Evolutionary conservation across 2,888 invertebrate species (phyloP), one percentile per base, ranked within the genome.

Genomic region (Oscheius sp.): DNA sequence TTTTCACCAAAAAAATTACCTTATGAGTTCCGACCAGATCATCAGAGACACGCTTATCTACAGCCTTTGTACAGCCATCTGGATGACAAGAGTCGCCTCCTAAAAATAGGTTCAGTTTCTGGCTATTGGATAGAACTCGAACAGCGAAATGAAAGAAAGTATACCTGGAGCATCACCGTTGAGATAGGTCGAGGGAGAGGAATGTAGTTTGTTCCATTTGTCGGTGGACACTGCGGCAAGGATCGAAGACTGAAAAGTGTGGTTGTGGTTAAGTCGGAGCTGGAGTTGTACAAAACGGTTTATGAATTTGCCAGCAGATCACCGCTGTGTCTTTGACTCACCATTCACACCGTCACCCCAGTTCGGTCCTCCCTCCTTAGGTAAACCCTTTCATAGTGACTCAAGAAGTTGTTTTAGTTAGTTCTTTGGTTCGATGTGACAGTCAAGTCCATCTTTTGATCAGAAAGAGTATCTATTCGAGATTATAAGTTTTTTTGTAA

Each of bases 81-180:
- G 84, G 84, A 73, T 87, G 87, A 73, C 87, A 87, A 13, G 85
- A 80, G 59, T 87, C 87, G 55, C 87, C 87, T 65, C 87, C 87
- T 75, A 50, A 47, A 73, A 48, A 10, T 13, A n/a, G 13, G 5
- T 70, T 21, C 21, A 21, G 21, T 21, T 21, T 21, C 21, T 21
- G 21, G 21, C 21, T 21, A 21, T 21, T 63, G 32, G 35, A n/a
- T 21, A 21, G 21, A 21, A 21, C 21, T 21, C 21, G 0, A 21
- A 21, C 21, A 21, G 21, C 21, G 21, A 21, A 21, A 21, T 21
- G 21, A 21, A 21, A 21, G 21, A 21, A 21, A 21, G 21, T 0
- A 42, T 48, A 74, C 74, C 75, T 32, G 71, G 72, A 32, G 82
- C 79, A 68, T 85, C 79, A 21, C 79, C 80, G 72, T 79, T 78